Base-by-base conservation (phyloP, 2,888 invertebrate genomes). In the Pseudolycoriella hygida region DNA sequence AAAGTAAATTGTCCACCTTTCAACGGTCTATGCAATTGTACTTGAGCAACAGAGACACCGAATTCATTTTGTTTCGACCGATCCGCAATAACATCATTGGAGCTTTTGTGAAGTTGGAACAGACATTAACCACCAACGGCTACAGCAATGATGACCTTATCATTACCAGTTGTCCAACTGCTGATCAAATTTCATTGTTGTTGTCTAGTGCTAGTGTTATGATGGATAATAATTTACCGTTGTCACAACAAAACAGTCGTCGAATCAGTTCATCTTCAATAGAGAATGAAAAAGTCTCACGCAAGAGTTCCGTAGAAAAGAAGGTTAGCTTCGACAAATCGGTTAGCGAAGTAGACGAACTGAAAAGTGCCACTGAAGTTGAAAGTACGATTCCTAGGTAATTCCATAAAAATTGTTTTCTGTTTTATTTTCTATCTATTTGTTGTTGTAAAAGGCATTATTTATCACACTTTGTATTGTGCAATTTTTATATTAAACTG, bases 41-140 rank as follows among this genome's bases (percentile, higher is more conserved):
- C 63, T 71, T 98, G 45, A 89, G 96, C 12, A 97, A 96, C 62
- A 77, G 83, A 52, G 97, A 98, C 61, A 97, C 97, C 0, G 97
- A 98, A 63, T 88, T 90, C 55, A 96, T 98, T 56, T 72, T 98
- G 10, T 93, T 97, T 56, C 76, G 92, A 46, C 96, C 96, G 2
- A 86, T 97, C 37, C 67, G 83, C 77, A 88, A 92, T 60, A 90
- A 90, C 55, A 79, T 94, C 1, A 84, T 92, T 5, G 87, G 81
- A 42, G 74, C 78, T 31, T 96, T 93, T 66, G 77, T 88, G 8
- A 86, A 88, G 62, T 63, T 94, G 37, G 81, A 83, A 53, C 84
- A 86, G 59, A 67, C 83, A 17, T 66, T 94, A 11, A 65, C 75
- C 2, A 72, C 71, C 49, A 78, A 80, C 20, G 77, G 82, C 43